Evolutionary conservation across 2,113 vertebrate genomes (phyloP).

Genomic region (Calyptomena viridis): DNA sequence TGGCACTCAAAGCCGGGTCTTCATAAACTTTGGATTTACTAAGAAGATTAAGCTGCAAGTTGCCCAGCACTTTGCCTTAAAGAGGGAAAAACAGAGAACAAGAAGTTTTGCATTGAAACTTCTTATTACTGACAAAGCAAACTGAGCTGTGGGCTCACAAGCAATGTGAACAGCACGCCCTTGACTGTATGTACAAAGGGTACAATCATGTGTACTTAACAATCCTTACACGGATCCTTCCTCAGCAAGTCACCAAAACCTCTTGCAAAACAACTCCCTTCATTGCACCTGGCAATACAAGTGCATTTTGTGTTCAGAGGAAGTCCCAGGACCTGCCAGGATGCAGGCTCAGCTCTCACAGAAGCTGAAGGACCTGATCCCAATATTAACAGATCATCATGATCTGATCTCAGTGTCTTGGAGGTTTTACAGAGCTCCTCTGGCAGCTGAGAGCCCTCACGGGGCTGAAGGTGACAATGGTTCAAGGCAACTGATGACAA

Average conservation of each 20-base stretch:
- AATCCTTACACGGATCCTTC: not conserved
- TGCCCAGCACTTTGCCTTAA: slow-evolving; percentile 95
- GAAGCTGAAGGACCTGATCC: not conserved
- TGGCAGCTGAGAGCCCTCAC: not conserved
- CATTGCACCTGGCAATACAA: not conserved
- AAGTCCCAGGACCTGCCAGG: not conserved
- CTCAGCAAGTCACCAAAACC: not conserved
- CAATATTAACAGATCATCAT: not conserved
- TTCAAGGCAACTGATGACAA: not conserved
- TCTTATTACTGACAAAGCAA: not conserved
- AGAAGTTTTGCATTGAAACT: not conserved
- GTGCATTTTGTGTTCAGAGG: not conserved
- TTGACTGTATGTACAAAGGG: not conserved
- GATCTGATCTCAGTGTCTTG: not conserved
- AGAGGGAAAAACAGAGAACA: not conserved
- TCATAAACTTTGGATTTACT: slow-evolving; percentile 98
- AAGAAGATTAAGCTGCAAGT: slow-evolving; percentile 93
- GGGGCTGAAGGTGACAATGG: not conserved
- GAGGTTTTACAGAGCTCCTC: not conserved
- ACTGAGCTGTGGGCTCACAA: not conserved
- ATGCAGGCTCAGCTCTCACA: not conserved
- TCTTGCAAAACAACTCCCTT: not conserved
- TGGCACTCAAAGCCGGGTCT: slow-evolving; percentile 90
- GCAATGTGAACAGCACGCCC: not conserved
- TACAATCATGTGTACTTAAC: not conserved